Conservation (phyloP, 2,113 vertebrate species). For the Eulacestoma nigropectus region DNA sequence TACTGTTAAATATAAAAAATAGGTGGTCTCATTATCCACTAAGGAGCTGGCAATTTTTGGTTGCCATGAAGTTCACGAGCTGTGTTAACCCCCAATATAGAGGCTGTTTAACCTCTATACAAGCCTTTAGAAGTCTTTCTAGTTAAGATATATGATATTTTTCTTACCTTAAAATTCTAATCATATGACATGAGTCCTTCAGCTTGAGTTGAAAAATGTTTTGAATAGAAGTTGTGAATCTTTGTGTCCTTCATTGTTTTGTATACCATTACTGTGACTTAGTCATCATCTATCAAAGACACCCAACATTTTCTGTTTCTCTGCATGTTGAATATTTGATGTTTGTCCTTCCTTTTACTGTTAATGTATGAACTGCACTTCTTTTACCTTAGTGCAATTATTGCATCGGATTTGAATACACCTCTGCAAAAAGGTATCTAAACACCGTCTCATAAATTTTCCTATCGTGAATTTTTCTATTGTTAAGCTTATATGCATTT, state of each 20-base stretch:
- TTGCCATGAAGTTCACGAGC: neutral
- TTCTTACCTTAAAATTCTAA: neutral
- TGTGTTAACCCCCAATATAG: neutral
- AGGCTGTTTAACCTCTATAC: neutral
- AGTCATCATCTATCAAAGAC: neutral
- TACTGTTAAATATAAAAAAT: neutral
- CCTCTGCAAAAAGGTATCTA: neutral
- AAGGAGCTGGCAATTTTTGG: neutral
- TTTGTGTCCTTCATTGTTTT: neutral
- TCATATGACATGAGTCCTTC: neutral
- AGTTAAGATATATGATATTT: neutral
- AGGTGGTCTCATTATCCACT: neutral
- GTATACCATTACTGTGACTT: neutral
- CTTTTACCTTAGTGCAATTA: neutral
- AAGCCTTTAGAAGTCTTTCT: neutral
- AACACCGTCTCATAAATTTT: neutral
- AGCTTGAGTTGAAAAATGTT: neutral
- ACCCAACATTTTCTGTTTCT: neutral
- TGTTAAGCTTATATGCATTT: neutral
- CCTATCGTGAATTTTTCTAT: neutral
- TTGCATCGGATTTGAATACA: neutral
- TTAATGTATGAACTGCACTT: neutral
- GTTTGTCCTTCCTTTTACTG: neutral
- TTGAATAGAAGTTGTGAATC: neutral
- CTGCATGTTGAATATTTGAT: neutral